phyloP scores from a whole-genome alignment of 2,888 invertebrate species.

The Elegia similella region DNA sequence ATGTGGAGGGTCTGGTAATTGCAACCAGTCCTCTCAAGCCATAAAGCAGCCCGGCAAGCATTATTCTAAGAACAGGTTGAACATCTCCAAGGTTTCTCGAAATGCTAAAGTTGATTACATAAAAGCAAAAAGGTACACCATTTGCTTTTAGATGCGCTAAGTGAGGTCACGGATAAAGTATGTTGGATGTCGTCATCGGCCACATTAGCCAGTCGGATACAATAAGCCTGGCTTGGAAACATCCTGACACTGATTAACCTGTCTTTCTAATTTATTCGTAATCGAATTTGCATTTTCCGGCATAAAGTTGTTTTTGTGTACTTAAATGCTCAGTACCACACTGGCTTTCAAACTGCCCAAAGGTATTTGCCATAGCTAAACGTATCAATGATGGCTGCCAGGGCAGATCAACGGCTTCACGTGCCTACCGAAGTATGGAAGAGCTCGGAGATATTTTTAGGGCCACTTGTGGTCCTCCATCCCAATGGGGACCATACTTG shows the following conservation, averaged over 20 bases:
- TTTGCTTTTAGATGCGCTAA: conserved; percentile 29
- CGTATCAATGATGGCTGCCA: too few species aligned
- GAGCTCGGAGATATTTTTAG: too few species aligned
- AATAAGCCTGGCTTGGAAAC: not conserved
- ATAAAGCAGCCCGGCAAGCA: conserved; percentile 1
- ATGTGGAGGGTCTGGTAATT: conserved; percentile 4
- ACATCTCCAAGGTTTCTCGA: conserved; percentile 40
- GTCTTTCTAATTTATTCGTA: not conserved
- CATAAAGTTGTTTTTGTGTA: too few species aligned
- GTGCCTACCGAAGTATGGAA: too few species aligned
- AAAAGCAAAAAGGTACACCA: not conserved
- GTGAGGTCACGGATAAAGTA: conserved; percentile 49
- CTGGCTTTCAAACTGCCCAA: too few species aligned
- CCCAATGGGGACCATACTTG: too few species aligned
- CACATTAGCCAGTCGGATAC: conserved; percentile 16
- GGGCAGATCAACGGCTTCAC: too few species aligned
- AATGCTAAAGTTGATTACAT: conserved; percentile 49
- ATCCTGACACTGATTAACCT: not conserved
- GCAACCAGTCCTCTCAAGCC: not conserved
- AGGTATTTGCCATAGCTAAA: too few species aligned
- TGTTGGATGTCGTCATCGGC: conserved; percentile 32
- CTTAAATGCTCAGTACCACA: too few species aligned
- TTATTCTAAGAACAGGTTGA: conserved; percentile 16
- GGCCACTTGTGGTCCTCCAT: too few species aligned
- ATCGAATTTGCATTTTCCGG: not conserved